Evolutionary conservation across 2,113 vertebrate genomes (phyloP).

Genomic region (Puntigrus tetrazona): DNA sequence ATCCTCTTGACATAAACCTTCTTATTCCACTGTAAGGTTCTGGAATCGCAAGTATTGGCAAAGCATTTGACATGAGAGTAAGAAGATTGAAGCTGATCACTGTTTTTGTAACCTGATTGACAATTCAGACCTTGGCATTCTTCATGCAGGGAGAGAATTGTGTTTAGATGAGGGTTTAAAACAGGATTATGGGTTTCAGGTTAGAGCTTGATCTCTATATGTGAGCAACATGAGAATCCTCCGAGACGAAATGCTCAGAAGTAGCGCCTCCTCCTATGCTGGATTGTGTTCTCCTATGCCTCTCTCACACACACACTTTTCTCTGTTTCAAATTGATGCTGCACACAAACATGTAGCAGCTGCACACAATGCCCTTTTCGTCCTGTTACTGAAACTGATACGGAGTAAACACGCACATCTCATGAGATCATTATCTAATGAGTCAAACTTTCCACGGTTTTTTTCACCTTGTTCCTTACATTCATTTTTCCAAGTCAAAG

Average conservation of each 20-base stretch:
- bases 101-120: not conserved
- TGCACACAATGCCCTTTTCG: not conserved
- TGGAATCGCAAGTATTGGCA: not conserved
- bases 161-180: conserved; percentile 38
- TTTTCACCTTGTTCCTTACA: not conserved
- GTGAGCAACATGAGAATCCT: conserved; percentile 38
- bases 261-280: not conserved
- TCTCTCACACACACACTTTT: not conserved
- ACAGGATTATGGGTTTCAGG: conserved; percentile 22
- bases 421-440: conserved; percentile 20
- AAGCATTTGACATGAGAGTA: not conserved
- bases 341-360: not conserved
- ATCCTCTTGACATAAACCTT: not conserved
- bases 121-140: not conserved
- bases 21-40: not conserved
- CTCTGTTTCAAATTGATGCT: not conserved
- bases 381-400: not conserved
- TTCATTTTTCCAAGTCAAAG: not conserved
- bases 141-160: not conserved
- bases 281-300: not conserved
- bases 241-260: not conserved
- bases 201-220: conserved; percentile 27
- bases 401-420: conserved; percentile 4
- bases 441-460: not conserved
- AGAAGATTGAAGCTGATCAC: not conserved